Conservation (phyloP, 2,113 vertebrate species). For the Epinephelus lanceolatus region DNA sequence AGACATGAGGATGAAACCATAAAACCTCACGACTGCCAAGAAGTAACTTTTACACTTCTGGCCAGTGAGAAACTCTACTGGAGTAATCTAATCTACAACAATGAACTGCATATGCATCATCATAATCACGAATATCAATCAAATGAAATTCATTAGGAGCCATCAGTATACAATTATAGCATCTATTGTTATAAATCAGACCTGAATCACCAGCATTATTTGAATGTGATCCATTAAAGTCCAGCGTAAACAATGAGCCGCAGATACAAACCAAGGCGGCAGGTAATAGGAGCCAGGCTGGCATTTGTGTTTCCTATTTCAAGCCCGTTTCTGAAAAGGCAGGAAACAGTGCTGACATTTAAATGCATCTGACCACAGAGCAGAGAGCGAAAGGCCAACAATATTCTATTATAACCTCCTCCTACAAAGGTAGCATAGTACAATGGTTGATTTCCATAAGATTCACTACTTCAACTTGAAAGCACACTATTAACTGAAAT, state of each 20-base stretch:
- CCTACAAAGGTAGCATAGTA: conserved; percentile 59
- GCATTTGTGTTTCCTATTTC: conserved; percentile 81
- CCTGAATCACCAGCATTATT: conserved; percentile 50
- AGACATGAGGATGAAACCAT: conserved; percentile 26
- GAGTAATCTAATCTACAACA: conserved; percentile 46
- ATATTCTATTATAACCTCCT: conserved; percentile 79
- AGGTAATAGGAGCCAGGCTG: conserved; percentile 73
- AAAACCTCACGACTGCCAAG: conserved; percentile 29
- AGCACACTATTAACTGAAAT: conserved; percentile 68
- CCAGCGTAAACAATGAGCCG: conserved; percentile 63
- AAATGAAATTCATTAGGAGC: conserved; percentile 60
- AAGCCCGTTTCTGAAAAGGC: conserved; percentile 77
- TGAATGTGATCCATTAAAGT: conserved; percentile 63
- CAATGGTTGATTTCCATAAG: conserved; percentile 74
- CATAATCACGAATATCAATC: conserved; percentile 65
- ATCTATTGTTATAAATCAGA: conserved; percentile 64
- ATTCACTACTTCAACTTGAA: conserved; percentile 63
- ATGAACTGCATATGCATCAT: conserved; percentile 49
- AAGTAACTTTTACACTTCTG: conserved; percentile 13
- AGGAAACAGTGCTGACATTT: conserved; percentile 83
- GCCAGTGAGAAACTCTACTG: conserved; percentile 31
- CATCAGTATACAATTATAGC: conserved; percentile 63
- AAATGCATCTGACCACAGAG: conserved; percentile 82
- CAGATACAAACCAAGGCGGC: conserved; percentile 50
- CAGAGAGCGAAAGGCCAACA: conserved; percentile 80